phyloP scores from a whole-genome alignment of 35 echinoderm and acorn worm species.

The Diadema setosum region DNA sequence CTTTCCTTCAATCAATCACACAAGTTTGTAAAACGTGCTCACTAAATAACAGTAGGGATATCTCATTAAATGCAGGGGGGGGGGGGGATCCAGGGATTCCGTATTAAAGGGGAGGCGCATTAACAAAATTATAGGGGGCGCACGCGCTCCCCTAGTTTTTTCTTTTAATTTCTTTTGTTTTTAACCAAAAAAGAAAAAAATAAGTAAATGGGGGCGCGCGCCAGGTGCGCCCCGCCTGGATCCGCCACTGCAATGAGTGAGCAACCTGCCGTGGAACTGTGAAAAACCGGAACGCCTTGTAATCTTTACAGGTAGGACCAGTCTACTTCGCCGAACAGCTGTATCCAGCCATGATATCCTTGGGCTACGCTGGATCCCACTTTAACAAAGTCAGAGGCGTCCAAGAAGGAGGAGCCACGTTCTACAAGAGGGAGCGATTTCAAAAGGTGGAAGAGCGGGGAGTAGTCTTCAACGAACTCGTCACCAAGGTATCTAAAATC shows the following conservation, averaged over 20 bases:
- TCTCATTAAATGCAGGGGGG: too few relatives aligned
- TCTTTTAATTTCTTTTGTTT: not conserved
- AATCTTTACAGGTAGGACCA: conserved; percentile 39
- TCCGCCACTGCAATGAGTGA: not conserved
- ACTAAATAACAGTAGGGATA: too few relatives aligned
- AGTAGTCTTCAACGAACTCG: conserved; percentile 29
- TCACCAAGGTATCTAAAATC: conserved; percentile 31
- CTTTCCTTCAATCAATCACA: too few relatives aligned
- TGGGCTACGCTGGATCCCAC: conserved; percentile 27
- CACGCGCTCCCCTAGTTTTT: not conserved
- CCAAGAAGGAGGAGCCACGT: conserved; percentile 52
- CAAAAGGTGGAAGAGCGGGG: not conserved
- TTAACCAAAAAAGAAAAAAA: not conserved
- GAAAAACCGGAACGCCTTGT: not conserved
- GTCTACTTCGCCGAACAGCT: conserved; percentile 28
- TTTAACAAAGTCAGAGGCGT: conserved; percentile 36
- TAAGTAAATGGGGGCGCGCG: not conserved
- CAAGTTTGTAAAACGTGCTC: too few relatives aligned
- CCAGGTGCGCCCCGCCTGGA: not conserved
- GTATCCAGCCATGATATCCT: not conserved
- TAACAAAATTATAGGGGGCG: not conserved
- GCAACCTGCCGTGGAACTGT: not conserved
- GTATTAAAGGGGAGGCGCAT: too few relatives aligned
- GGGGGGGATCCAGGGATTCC: too few relatives aligned
- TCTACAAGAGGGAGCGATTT: conserved; percentile 35